These are phyloP conservation scores for Pegoplata infirma DNA, from an alignment of 2,888 invertebrate genomes.

Conservation along the genomic window DNA sequence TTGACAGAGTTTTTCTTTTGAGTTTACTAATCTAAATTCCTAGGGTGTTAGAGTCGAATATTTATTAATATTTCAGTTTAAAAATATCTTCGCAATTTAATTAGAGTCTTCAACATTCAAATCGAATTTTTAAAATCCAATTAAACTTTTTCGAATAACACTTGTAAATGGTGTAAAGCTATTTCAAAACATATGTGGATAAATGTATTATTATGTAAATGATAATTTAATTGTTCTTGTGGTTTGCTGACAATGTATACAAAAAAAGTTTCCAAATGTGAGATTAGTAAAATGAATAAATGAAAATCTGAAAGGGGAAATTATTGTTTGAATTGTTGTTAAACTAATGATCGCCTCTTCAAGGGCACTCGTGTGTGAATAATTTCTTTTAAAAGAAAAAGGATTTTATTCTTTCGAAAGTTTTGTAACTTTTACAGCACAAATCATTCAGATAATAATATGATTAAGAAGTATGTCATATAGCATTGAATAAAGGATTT, in stretches of 20 bases:
- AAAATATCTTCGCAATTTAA: too few species aligned
- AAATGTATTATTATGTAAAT: slow-evolving; percentile 56
- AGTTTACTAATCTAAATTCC: too few species aligned
- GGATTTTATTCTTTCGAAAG: slow-evolving; percentile 14
- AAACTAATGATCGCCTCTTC: slow-evolving; percentile 75
- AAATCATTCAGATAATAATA: neutral
- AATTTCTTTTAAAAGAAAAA: slow-evolving; percentile 64
- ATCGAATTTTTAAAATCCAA: too few species aligned
- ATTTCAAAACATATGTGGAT: slow-evolving; percentile 21
- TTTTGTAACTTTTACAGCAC: too few species aligned
- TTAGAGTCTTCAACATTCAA: too few species aligned
- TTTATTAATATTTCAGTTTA: too few species aligned
- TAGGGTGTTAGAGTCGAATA: too few species aligned
- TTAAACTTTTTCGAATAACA: too few species aligned
- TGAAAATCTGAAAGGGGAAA: neutral
- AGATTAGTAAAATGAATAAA: neutral
- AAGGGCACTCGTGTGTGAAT: slow-evolving; percentile 72
- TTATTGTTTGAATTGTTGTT: slow-evolving; percentile 37
- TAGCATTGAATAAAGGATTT: neutral
- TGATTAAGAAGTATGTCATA: neutral
- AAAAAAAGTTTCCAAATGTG: slow-evolving; percentile 20
- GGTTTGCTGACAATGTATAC: slow-evolving; percentile 52
- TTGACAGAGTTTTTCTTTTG: too few species aligned
- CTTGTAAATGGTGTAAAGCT: too few species aligned
- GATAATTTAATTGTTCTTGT: slow-evolving; percentile 57